phyloP scores from a whole-genome alignment of 2,797 vertebrate genomes.

The Halcyon chelicuti region DNA sequence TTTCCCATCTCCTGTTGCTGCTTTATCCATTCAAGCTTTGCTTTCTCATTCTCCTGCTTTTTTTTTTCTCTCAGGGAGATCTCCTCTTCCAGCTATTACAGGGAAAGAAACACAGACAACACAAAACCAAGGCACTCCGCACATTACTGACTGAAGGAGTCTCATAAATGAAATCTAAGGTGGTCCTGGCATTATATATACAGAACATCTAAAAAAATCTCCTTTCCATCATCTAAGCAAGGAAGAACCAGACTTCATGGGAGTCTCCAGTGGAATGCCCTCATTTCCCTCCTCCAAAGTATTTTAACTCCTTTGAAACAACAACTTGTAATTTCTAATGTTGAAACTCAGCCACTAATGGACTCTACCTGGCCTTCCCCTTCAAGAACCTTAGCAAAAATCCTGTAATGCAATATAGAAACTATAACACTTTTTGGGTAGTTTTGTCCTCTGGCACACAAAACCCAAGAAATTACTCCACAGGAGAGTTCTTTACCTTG shows the following conservation, averaged over 20 bases:
- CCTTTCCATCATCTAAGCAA: neutral
- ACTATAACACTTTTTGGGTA: neutral
- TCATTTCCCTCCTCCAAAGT: neutral
- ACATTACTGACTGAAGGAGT: neutral
- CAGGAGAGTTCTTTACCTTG: conserved; percentile 77
- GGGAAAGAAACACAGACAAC: neutral
- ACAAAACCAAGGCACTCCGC: neutral
- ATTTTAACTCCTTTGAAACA: neutral
- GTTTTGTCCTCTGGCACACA: neutral
- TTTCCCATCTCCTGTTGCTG: conserved; percentile 67
- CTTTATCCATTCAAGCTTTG: conserved; percentile 56
- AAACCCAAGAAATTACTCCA: neutral
- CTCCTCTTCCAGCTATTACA: conserved; percentile 84
- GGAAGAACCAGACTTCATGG: neutral
- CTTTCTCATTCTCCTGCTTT: conserved; percentile 71
- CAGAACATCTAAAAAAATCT: neutral
- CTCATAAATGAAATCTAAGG: neutral
- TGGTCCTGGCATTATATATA: neutral
- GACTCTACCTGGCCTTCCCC: neutral
- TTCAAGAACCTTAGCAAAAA: neutral
- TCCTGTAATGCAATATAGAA: neutral
- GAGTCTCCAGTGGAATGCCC: neutral
- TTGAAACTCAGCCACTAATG: neutral
- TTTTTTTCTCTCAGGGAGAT: conserved; percentile 75
- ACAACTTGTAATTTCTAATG: neutral